These are phyloP conservation scores for Phortica okadai DNA, from an alignment of 2,888 invertebrate species.

Conservation along the genomic window DNA sequence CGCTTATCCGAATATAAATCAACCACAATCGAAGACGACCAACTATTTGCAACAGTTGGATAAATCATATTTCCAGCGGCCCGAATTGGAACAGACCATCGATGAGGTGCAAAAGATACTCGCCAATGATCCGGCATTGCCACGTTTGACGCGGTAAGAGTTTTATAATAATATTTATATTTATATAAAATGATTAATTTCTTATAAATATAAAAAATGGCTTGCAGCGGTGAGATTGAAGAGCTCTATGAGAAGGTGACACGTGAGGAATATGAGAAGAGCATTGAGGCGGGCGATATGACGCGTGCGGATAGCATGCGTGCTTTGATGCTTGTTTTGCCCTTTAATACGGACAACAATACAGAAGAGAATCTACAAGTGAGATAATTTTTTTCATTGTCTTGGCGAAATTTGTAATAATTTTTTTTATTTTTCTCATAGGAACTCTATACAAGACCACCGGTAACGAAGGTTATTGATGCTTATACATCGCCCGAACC, in stretches of 20 bases:
- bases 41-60: constrained; percentile 63
- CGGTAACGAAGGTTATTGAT: constrained; percentile 74
- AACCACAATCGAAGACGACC: constrained; percentile 43
- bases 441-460: constrained; percentile 75
- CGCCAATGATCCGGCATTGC: constrained; percentile 73
- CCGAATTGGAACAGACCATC: constrained; percentile 74
- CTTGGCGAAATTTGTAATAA: too few relatives aligned
- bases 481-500: constrained; percentile 69
- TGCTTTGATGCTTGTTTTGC: constrained; percentile 75
- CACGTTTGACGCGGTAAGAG: constrained; percentile 73
- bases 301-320: constrained; percentile 75
- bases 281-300: constrained; percentile 73
- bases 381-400: too few relatives aligned
- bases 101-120: constrained; percentile 75
- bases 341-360: constrained; percentile 75
- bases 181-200: background rate
- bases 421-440: constrained; percentile 32
- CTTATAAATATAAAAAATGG: background rate
- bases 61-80: constrained; percentile 62
- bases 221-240: constrained; percentile 75
- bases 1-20: constrained; percentile 58
- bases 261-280: constrained; percentile 75
- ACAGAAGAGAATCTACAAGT: constrained; percentile 74
- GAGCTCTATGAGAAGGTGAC: constrained; percentile 77
- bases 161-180: background rate